Conservation (phyloP, 2,797 vertebrate species). For the Channa striata region DNA sequence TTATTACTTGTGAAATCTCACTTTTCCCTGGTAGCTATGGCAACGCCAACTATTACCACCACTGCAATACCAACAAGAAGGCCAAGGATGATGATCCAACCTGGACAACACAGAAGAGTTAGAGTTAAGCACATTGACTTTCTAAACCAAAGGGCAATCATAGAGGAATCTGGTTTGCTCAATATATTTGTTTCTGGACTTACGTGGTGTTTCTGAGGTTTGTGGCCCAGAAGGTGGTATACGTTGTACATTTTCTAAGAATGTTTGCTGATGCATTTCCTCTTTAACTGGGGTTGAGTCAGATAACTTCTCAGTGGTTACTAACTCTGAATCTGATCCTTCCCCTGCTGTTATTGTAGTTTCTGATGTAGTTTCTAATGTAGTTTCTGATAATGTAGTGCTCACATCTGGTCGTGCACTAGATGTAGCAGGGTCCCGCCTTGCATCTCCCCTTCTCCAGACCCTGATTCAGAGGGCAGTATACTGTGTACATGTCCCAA, state of each 20-base stretch:
- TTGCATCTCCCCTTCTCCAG: background rate
- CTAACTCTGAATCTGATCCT: background rate
- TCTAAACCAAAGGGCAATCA: background rate
- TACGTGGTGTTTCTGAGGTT: conserved; percentile 51
- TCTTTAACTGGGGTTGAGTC: too few species aligned
- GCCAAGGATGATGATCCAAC: conserved; percentile 81
- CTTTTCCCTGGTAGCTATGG: conserved; percentile 83
- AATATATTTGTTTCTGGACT: conserved; percentile 34
- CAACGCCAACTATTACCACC: conserved; percentile 70
- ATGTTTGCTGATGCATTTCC: too few species aligned
- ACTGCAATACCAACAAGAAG: conserved; percentile 75
- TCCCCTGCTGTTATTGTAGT: rapidly evolving
- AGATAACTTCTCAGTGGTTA: background rate
- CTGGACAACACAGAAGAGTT: conserved; percentile 59
- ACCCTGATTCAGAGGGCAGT: background rate
- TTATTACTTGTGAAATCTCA: conserved; percentile 53
- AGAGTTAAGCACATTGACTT: conserved; percentile 8
- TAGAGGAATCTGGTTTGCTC: background rate
- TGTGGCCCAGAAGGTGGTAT: rapidly evolving
- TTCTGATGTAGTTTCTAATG: rapidly evolving
- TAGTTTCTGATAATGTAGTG: background rate
- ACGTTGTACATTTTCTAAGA: rapidly evolving
- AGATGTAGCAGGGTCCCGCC: background rate
- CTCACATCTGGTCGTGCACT: background rate
- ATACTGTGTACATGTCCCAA: too few species aligned